phyloP scores from a whole-genome alignment of 2,888 invertebrate species.

The Drosophila differens region DNA sequence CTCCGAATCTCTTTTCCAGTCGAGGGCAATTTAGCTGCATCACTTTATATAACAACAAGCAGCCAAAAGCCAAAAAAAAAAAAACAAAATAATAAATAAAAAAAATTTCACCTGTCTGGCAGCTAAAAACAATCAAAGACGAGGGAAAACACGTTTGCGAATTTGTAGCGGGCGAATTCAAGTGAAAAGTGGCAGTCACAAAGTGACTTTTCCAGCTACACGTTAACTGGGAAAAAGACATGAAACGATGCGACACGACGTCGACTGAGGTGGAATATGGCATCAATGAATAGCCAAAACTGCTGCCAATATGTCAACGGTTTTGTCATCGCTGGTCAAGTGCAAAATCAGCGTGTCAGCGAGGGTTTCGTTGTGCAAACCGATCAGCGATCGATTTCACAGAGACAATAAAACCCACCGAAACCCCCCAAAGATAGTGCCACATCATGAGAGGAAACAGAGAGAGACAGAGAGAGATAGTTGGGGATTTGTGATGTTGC shows the following conservation, averaged over 20 bases:
- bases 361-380: conserved; percentile 51
- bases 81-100: conserved; percentile 26
- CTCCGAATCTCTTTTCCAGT: conserved; percentile 20
- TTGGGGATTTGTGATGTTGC: conserved; percentile 45
- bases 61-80: conserved; percentile 43
- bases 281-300: conserved; percentile 62
- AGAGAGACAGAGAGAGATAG: background rate
- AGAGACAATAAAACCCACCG: conserved; percentile 47
- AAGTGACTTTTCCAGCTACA: conserved; percentile 58
- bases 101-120: conserved; percentile 69
- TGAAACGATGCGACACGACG: conserved; percentile 21
- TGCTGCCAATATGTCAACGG: conserved; percentile 34
- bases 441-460: conserved; percentile 35
- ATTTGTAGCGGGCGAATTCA: conserved; percentile 60
- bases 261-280: conserved; percentile 52
- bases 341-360: conserved; percentile 55
- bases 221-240: conserved; percentile 21
- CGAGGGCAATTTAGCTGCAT: conserved; percentile 41
- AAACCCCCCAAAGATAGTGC: conserved; percentile 22
- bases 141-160: conserved; percentile 63
- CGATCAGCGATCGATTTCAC: conserved; percentile 52
- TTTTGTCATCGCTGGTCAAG: conserved; percentile 55
- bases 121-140: conserved; percentile 53
- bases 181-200: conserved; percentile 62
- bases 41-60: conserved; percentile 61